Base-by-base conservation (phyloP, 2,888 invertebrate genomes). In the Megamerina dolium region DNA sequence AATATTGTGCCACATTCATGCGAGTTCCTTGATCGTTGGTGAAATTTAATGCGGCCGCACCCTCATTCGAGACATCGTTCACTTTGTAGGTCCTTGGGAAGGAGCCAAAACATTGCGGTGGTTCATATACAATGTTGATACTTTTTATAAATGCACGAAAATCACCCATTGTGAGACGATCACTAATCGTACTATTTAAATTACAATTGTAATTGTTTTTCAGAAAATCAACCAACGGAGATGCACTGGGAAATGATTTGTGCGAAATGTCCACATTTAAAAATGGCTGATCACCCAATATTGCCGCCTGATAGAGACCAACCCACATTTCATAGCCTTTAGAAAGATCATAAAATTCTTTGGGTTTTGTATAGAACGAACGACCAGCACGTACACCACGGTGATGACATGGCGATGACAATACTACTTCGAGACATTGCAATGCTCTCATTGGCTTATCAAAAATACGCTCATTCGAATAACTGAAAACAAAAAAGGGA, bases 221-320 rank as follows among this genome's bases (percentile, higher is more conserved):
- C 3, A 73, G 52, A 5, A 78, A 71, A 1, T 78, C 66, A 0
- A 80, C 43, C 14, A 85, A 58, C 2, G 49, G 50, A 47, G 78
- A 75, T 3, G 67, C 58, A 34, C 68, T 78, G 0, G 87, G 85
- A 58, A 89, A 88, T 1, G 83, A 85, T 68, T 88, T 88, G 60
- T 89, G 85, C 0, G 85, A 81, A 29, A 88, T 87, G 72, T 97
- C 96, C 43, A 97, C 82, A 68, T 97, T 97, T 29, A 99, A 73
- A 68, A 85, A 86, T 39, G 89, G 87, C 55, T 80, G 82, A 78
- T 90, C 87, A 10, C 93, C 93, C 40, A 95, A 81, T 50, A 92
- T 80, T 0, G 92, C 90, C 8, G 90, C 87, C 70, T 95, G 94
- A 73, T 89, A 97, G 1, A 92, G 80, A 5, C 97, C 97, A 46